Evolutionary conservation across 2,888 invertebrate species (phyloP).

Genomic region (Plusia festucae): DNA sequence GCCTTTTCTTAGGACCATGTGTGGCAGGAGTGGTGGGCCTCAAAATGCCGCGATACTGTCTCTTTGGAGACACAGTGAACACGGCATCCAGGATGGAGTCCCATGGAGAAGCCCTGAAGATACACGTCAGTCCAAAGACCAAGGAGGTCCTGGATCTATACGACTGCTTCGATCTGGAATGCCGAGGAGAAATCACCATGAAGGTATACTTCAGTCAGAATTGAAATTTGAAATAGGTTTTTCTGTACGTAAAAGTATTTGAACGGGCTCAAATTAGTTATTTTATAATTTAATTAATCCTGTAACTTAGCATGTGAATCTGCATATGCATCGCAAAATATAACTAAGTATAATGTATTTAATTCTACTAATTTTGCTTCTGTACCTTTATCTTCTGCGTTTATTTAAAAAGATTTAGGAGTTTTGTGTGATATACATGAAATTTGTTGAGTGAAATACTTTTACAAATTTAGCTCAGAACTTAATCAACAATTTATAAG

Average conservation of each 20-base stretch:
- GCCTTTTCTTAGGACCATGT: conserved; percentile 89
- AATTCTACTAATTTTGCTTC: no score
- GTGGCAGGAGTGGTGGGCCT: conserved; percentile 97
- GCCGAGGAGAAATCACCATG: conserved; percentile 96
- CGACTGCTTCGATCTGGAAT: conserved; percentile 94
- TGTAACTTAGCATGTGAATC: no score
- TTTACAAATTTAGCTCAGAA: conserved; percentile 12
- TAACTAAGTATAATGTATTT: background rate
- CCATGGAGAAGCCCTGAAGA: conserved; percentile 96
- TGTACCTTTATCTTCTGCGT: background rate
- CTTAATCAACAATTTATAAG: conserved; percentile 27
- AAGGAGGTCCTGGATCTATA: conserved; percentile 96
- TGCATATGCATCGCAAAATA: no score
- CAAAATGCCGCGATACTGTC: conserved; percentile 98
- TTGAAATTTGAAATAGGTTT: background rate
- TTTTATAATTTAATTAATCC: no score
- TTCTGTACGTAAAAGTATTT: no score
- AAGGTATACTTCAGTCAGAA: conserved; percentile 90
- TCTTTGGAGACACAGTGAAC: conserved; percentile 98
- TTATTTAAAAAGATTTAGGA: background rate
- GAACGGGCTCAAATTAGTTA: no score
- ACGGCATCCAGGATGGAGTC: conserved; percentile 97
- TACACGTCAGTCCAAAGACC: conserved; percentile 97
- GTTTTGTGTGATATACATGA: background rate
- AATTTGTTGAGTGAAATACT: background rate